Base-by-base conservation (phyloP, 2,113 vertebrate genomes). In the Notiomystis cincta region DNA sequence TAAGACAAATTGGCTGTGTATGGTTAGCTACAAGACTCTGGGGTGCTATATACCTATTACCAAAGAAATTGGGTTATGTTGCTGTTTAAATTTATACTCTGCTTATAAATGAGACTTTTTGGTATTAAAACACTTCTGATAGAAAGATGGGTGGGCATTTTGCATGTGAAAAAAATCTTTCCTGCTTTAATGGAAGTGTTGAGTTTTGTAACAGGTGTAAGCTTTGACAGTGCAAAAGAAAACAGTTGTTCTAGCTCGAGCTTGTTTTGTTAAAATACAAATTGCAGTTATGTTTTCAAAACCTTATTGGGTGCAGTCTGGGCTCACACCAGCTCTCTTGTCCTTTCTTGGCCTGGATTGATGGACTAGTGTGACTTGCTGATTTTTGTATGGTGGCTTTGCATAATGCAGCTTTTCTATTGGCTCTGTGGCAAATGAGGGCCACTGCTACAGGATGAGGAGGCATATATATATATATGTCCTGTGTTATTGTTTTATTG, bases 281-380 rank as follows among this genome's bases (percentile, higher is more conserved):
- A 65, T 40, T 73, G 50, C 60, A 58, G 31, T 61, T 65, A 72
- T 47, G 8, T n/a, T 76, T 86, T 89, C 31, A 72, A 79, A 80
- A 53, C 40, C 11, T 69, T 28, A 13, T 50, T 50, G 87, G 57
- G 60, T 54, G 16, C 24, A 75, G 12, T 22, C 28, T 42, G 48
- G 25, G 11, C 9, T 78, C 2, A 0, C 16, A 40, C 6, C 21
- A 45, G 21, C 38, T 64, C 15, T 45, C 0, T 69, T 57, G 45
- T 44, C 10, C 35, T 45, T 86, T 61, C 40, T 44, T 48, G 37
- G 30, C 44, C 30, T 5, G 8, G 27, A 21, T 11, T 50, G 23
- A 25, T 61, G n/a, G 13, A 54, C 15, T 25, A 37, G 35, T 44
- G 48, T 24, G 31, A 24, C 31, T 61, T 70, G 35, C 30, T 51